Conservation (phyloP, 1,140 invertebrate genomes). For the Holcopasites calliopsidis region DNA sequence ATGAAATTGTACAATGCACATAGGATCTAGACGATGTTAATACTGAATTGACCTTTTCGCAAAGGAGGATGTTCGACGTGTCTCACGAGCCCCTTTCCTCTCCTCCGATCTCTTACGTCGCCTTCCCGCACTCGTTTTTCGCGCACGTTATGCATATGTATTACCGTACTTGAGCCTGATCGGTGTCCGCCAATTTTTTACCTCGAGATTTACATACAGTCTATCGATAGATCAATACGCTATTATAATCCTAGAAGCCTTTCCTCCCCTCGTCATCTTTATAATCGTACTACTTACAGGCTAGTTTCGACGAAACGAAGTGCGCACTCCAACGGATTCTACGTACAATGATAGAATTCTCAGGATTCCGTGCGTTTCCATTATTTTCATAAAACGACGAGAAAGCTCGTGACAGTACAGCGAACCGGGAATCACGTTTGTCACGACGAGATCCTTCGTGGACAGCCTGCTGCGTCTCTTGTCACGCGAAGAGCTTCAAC, state of each 20-base stretch:
- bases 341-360: slow-evolving; percentile 8
- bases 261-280: not conserved
- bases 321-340: slow-evolving; percentile 7
- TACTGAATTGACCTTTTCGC: slow-evolving; percentile 29
- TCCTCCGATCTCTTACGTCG: not conserved
- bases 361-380: not conserved
- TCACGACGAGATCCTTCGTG: slow-evolving; percentile 2
- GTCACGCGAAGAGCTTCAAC: not conserved
- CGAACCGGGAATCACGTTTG: not conserved
- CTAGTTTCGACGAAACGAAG: slow-evolving; percentile 30
- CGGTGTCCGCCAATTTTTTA: slow-evolving; percentile 1
- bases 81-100: not conserved
- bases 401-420: slow-evolving; percentile 25
- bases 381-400: not conserved
- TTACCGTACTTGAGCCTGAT: slow-evolving; percentile 26
- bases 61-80: slow-evolving; percentile 1
- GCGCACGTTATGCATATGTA: not conserved
- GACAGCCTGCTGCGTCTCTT: slow-evolving; percentile 9
- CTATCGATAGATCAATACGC: slow-evolving; percentile 18
- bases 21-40: slow-evolving; percentile 21
- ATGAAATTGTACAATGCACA: slow-evolving; percentile 20
- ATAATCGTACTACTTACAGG: slow-evolving; percentile 28
- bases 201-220: not conserved
- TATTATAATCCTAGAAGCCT: slow-evolving; percentile 15
- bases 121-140: not conserved